A percentile compares a stretch with the other conserved stretches of the same genome.
Conservation (phyloP, 2,797 vertebrate genomes). For the Psittacula derbiana region DNA sequence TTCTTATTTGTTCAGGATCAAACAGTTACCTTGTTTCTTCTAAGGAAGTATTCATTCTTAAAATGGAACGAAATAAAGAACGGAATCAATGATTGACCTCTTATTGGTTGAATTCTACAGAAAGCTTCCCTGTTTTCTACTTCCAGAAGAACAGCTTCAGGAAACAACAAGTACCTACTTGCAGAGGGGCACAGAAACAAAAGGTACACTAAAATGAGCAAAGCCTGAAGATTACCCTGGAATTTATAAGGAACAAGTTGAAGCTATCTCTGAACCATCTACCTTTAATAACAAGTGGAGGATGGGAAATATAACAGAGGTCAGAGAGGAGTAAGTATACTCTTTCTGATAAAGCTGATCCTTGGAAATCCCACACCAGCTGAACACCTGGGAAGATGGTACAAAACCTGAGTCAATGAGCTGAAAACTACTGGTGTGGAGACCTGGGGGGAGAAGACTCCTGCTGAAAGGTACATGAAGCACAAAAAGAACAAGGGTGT, state of each 20-base stretch:
- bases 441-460: not conserved
- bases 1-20: not conserved
- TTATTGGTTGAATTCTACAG: not conserved
- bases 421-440: not conserved
- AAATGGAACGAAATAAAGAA: not conserved
- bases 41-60: not conserved
- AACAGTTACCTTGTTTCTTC: not conserved
- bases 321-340: not conserved
- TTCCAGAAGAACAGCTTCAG: slow-evolving; percentile 4
- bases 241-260: not conserved
- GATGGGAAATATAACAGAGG: not conserved
- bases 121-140: not conserved
- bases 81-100: not conserved
- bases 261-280: not conserved
- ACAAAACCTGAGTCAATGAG: not conserved
- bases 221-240: not conserved
- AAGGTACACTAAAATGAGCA: not conserved
- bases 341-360: not conserved
- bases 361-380: not conserved
- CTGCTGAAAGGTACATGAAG: not conserved
- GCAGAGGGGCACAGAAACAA: not conserved
- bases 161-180: not conserved
- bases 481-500: not conserved
- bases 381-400: not conserved
- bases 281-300: not conserved